Evolutionary conservation across 2,888 invertebrate genomes (phyloP).

Genomic region (Incurvaria masculella): DNA sequence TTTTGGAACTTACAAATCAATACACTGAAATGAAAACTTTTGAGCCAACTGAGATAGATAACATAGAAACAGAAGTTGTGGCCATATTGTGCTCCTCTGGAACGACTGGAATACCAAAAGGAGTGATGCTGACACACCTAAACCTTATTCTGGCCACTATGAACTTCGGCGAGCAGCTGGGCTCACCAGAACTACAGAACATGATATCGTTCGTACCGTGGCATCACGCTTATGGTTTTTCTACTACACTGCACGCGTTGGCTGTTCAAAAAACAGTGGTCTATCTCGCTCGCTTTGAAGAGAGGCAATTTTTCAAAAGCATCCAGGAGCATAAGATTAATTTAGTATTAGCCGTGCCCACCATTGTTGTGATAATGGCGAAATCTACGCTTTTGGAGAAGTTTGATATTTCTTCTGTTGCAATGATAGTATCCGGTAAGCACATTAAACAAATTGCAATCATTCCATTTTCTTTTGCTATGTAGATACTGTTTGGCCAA

Average conservation of each 20-base stretch:
- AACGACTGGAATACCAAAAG: conserved; percentile 59
- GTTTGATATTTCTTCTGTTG: background rate
- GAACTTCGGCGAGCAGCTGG: background rate
- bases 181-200: background rate
- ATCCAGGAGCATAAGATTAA: background rate
- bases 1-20: no score
- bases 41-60: no score
- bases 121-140: conserved; percentile 50
- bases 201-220: background rate
- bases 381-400: background rate
- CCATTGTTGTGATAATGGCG: background rate
- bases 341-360: background rate
- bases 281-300: background rate
- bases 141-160: conserved; percentile 21
- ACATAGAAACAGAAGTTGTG: background rate
- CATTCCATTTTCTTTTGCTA: no score
- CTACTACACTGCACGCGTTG: background rate
- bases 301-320: background rate
- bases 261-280: background rate
- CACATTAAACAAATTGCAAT: no score
- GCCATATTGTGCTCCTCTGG: conserved; percentile 56
- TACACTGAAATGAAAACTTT: no score
- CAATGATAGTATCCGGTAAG: no score
- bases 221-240: background rate
- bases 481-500: no score